A percentile compares a stretch with the other conserved stretches of the same genome.
phyloP scores from a whole-genome alignment of 2,888 invertebrate genomes.

The Apotomis capreana region DNA sequence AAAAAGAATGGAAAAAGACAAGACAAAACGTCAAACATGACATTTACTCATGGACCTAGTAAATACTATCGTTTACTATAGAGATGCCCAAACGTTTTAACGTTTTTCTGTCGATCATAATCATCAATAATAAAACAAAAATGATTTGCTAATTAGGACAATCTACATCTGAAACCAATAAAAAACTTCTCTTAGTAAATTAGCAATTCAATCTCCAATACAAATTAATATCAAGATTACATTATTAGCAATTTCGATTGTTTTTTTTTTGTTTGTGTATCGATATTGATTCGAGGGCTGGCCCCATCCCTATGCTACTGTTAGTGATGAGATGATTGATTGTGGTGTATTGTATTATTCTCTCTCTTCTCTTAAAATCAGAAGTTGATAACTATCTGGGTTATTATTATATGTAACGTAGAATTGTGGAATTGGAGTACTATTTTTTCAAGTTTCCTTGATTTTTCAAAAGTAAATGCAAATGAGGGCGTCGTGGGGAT shows the following conservation, averaged over 20 bases:
- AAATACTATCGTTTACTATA: too few species aligned
- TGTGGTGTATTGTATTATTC: slow-evolving; percentile 31
- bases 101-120: slow-evolving; percentile 12
- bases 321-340: slow-evolving; percentile 33
- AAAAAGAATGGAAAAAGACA: not conserved
- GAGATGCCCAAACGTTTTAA: slow-evolving; percentile 3
- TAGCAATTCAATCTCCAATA: too few species aligned
- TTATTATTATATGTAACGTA: not conserved
- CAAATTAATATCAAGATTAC: not conserved
- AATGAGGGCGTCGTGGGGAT: not conserved
- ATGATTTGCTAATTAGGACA: too few species aligned
- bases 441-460: not conserved
- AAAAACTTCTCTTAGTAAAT: too few species aligned
- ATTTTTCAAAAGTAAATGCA: not conserved
- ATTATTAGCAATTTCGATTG: not conserved
- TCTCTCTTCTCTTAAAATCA: slow-evolving; percentile 5
- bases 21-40: slow-evolving; percentile 29
- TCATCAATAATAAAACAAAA: not conserved
- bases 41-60: too few species aligned
- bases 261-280: not conserved
- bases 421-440: not conserved
- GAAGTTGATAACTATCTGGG: slow-evolving; percentile 1
- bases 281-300: not conserved
- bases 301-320: slow-evolving; percentile 11
- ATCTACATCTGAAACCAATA: not conserved